Evolutionary conservation across 2,797 vertebrate genomes (phyloP), one percentile per base, ranked within the genome.

Genomic region (Coregonus ussuriensis): DNA sequence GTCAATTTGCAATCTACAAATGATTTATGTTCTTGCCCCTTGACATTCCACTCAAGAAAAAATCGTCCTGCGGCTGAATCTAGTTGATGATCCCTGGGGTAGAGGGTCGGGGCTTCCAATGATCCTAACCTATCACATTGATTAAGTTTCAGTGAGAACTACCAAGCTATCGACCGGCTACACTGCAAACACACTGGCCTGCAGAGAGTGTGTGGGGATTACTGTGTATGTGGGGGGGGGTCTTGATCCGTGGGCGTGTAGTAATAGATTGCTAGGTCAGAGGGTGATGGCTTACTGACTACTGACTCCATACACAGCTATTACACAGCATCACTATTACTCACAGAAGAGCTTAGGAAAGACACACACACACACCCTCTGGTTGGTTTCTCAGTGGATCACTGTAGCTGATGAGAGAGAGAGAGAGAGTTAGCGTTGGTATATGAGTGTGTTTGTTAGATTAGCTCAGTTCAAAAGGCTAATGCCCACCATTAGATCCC

Each of bases 241-340:
- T 91, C 88, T 88, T 77, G 83, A 74, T 82, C 65, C 33, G 83
- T 66, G 86, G 83, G 84, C 86, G 83, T 76, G 76, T 72, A 25
- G 63, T 84, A 90, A 93, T 94, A 91, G 82, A 92, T 93, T 85
- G 86, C 82, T 78, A 87, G 92, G 92, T 93, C 92, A 91, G 86
- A 90, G 92, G 91, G 89, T 94, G 93, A 93, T 92, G 91, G 91
- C 86, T 90, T 80, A 79, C 89, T 88, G 88, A 93, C 91, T 91
- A 90, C 92, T 92, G 90, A 91, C 91, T 92, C 90, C 86, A 93
- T 92, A 91, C 91, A 87, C 90, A 89, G 84, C 88, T 86, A 89
- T 92, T 91, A 89, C 84, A 91, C 81, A 74, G 85, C 86, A 92
- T 92, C 92, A 91, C 90, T 86, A 92, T 91, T 91, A 91, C 92